Evolutionary conservation across 2,113 vertebrate species (phyloP).

Genomic region (Daphoenositta chrysoptera): DNA sequence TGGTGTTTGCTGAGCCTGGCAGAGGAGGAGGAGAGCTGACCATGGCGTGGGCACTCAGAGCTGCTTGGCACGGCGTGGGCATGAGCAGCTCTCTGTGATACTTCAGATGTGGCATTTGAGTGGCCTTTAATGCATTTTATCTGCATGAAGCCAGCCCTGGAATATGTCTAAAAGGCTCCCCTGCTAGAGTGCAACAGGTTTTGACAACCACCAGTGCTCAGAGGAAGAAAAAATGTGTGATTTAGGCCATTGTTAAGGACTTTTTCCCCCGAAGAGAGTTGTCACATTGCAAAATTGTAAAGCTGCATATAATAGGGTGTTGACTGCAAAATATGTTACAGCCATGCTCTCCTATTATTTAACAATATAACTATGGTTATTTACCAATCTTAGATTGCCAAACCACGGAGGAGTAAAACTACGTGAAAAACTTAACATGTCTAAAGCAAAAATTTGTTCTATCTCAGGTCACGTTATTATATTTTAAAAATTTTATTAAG

Average conservation of each 20-base stretch:
- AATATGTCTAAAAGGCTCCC: conserved; percentile 29
- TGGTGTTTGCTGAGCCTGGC: neutral
- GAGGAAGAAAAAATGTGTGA: conserved; percentile 2
- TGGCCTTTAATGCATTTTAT: conserved; percentile 30
- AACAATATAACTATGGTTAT: neutral
- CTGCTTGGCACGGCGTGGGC: neutral
- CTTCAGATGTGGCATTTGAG: neutral
- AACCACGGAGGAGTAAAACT: neutral
- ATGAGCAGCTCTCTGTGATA: neutral
- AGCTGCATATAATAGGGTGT: neutral
- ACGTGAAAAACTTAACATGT: neutral
- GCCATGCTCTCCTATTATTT: neutral
- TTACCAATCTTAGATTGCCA: neutral
- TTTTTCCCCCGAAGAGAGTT: neutral
- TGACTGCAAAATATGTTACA: neutral
- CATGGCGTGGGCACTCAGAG: neutral
- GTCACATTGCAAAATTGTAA: neutral
- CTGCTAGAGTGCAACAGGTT: conserved; percentile 22
- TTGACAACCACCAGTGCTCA: neutral
- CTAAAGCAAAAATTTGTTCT: neutral
- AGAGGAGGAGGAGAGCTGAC: neutral
- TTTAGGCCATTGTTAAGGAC: neutral
- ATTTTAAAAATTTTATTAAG: neutral
- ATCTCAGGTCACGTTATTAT: neutral
- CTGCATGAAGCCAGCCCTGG: conserved; percentile 19